Conservation (phyloP, 2,113 vertebrate species). For the Acrocephalus arundinaceus region DNA sequence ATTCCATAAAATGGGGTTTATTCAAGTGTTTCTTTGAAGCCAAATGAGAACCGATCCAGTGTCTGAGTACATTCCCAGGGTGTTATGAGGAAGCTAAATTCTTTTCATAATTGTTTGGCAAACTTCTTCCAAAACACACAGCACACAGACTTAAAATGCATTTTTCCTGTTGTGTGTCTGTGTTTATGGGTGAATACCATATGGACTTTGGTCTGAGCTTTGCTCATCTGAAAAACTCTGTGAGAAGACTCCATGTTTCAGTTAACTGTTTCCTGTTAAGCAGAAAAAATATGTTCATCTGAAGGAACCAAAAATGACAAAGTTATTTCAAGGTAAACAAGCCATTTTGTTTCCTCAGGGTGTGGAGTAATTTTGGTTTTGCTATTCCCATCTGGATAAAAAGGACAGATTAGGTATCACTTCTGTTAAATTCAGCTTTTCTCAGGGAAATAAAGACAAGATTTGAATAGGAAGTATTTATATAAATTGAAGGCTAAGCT, state of each 20-base stretch:
- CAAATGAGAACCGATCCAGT: background rate
- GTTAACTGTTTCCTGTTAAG: conserved; percentile 46
- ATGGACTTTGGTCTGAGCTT: conserved; percentile 33
- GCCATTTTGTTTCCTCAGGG: conserved; percentile 1
- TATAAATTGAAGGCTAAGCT: conserved; percentile 38
- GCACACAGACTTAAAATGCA: conserved; percentile 9
- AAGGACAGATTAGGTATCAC: conserved; percentile 10
- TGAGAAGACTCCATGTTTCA: background rate
- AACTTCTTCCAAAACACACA: conserved; percentile 20
- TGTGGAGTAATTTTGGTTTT: background rate
- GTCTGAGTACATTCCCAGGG: conserved; percentile 10
- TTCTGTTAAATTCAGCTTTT: conserved; percentile 25
- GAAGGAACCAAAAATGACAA: conserved; percentile 23
- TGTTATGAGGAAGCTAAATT: background rate
- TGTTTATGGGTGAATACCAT: conserved; percentile 21
- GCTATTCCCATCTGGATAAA: background rate
- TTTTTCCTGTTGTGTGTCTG: conserved; percentile 29
- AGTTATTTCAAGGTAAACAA: conserved; percentile 5
- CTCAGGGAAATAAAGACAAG: conserved; percentile 4
- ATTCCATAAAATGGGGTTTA: background rate
- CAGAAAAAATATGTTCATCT: background rate
- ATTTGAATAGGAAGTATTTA: conserved; percentile 31
- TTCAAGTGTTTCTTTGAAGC: conserved; percentile 35
- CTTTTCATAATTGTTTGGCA: conserved; percentile 40
- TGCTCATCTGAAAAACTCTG: background rate